Conservation (phyloP, 2,888 invertebrate genomes). For the Drosophila niveifrons region DNA sequence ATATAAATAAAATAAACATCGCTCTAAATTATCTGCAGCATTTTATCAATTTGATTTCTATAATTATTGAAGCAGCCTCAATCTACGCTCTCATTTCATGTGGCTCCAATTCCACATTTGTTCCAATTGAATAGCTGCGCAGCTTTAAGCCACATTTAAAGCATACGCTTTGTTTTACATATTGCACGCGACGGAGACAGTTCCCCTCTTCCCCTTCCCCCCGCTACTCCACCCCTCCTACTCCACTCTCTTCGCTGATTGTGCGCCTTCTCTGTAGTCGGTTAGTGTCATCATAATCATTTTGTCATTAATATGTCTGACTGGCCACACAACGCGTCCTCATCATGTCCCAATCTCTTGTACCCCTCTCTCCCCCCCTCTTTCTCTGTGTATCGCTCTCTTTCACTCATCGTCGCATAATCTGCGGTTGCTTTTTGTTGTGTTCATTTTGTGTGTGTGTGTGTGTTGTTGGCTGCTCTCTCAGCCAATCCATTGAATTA, state of each 20-base stretch:
- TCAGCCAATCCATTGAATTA: slow-evolving; percentile 75
- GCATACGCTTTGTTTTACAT: slow-evolving; percentile 27
- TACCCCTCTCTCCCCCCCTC: slow-evolving; percentile 9
- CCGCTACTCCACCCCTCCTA: not conserved
- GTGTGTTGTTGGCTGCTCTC: slow-evolving; percentile 45
- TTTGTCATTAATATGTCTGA: slow-evolving; percentile 84
- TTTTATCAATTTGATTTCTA: not conserved
- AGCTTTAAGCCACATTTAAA: slow-evolving; percentile 50
- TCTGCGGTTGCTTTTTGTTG: slow-evolving; percentile 71
- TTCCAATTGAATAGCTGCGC: slow-evolving; percentile 28
- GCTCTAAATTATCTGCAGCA: not conserved
- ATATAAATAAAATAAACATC: not conserved
- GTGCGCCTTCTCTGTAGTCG: slow-evolving; percentile 36
- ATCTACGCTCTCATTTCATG: not conserved
- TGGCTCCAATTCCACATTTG: slow-evolving; percentile 24
- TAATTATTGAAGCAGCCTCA: not conserved
- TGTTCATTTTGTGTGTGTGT: slow-evolving; percentile 65
- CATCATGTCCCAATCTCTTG: slow-evolving; percentile 27
- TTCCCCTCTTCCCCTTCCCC: not conserved
- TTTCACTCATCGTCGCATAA: slow-evolving; percentile 49
- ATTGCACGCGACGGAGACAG: slow-evolving; percentile 12
- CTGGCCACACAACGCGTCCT: slow-evolving; percentile 66
- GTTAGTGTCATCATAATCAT: slow-evolving; percentile 83
- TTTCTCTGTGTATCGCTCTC: not conserved
- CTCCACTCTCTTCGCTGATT: not conserved